Evolutionary conservation across 2,888 invertebrate species (phyloP).

Genomic region (Tryphoninae sp.): DNA sequence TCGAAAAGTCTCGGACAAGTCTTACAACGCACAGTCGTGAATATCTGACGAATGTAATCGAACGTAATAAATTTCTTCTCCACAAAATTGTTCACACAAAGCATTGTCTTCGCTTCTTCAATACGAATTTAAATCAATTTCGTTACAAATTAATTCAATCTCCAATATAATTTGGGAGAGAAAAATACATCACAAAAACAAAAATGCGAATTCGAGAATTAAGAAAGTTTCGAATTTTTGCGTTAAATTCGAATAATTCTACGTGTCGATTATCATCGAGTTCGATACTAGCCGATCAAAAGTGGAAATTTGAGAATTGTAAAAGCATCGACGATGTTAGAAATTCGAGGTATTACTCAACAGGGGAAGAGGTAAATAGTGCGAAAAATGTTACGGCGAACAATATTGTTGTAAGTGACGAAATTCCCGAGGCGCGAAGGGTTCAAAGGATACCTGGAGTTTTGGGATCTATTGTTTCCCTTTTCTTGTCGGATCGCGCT

Average conservation of each 20-base stretch:
- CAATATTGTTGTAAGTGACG: not conserved
- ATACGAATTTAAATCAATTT: not conserved
- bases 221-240: slow-evolving; percentile 8
- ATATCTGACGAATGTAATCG: slow-evolving; percentile 12
- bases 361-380: slow-evolving; percentile 2
- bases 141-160: not conserved
- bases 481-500: slow-evolving; percentile 84
- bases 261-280: slow-evolving; percentile 4
- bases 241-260: not conserved
- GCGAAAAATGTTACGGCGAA: not conserved
- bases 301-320: slow-evolving; percentile 17
- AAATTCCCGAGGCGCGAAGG: slow-evolving; percentile 53
- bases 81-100: not conserved
- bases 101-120: not conserved
- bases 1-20: slow-evolving; percentile 15
- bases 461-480: slow-evolving; percentile 66
- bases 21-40: not conserved
- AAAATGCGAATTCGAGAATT: slow-evolving; percentile 29
- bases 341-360: not conserved
- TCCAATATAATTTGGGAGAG: not conserved
- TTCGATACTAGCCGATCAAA: not conserved
- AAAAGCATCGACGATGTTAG: no score
- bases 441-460: slow-evolving; percentile 26
- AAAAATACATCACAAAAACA: not conserved
- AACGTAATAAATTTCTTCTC: not conserved